phyloP scores from a whole-genome alignment of 1,140 invertebrate genomes.

The Ceratina japonica region DNA sequence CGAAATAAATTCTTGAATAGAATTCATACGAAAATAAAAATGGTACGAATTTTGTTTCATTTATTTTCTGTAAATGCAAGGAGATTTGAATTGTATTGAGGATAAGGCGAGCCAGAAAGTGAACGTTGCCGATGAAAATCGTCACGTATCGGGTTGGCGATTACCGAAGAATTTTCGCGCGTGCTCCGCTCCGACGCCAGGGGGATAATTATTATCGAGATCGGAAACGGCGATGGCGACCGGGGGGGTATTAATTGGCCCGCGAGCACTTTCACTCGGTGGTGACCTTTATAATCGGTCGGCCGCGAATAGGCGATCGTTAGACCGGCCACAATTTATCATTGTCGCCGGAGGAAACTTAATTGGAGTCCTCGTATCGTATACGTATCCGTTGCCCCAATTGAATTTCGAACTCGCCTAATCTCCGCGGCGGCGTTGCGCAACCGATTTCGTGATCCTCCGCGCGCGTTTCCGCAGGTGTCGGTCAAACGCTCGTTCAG shows the following conservation, averaged over 20 bases:
- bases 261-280: constrained; percentile 43
- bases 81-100: background rate
- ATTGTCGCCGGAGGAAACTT: constrained; percentile 42
- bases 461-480: constrained; percentile 17
- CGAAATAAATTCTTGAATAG: too few species aligned
- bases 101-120: background rate
- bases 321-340: constrained; percentile 27
- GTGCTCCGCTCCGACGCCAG: background rate
- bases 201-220: constrained; percentile 44
- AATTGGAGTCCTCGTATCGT: constrained; percentile 25
- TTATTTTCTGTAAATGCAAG: background rate
- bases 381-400: constrained; percentile 21
- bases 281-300: constrained; percentile 49
- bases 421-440: background rate
- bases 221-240: constrained; percentile 30
- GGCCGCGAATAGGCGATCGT: constrained; percentile 4
- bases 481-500: constrained; percentile 11
- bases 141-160: constrained; percentile 30
- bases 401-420: constrained; percentile 28
- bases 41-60: too few species aligned
- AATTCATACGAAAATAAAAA: too few species aligned
- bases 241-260: constrained; percentile 44
- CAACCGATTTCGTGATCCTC: background rate
- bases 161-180: constrained; percentile 33
- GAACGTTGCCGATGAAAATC: constrained; percentile 4